Evolutionary conservation across 2,113 vertebrate species (phyloP).

Genomic region (Cyprinus carpio): DNA sequence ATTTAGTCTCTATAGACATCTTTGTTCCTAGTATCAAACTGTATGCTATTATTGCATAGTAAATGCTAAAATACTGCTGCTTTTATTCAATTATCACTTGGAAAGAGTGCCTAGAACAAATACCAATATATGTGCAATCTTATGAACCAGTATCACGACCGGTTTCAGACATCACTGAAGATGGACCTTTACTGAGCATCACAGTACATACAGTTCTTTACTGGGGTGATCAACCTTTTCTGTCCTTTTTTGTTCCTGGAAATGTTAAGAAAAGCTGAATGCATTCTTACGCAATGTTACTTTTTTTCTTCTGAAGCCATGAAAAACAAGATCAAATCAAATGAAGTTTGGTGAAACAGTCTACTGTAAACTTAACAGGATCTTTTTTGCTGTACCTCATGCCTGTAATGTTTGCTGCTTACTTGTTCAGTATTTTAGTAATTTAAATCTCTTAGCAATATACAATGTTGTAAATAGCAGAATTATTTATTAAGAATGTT

Average conservation of each 20-base stretch:
- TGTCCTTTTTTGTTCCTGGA: slow-evolving; percentile 42
- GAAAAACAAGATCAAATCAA: slow-evolving; percentile 68
- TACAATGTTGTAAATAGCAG: slow-evolving; percentile 97
- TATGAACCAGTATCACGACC: slow-evolving; percentile 26
- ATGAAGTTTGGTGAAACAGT: slow-evolving; percentile 82
- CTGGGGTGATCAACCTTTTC: neutral
- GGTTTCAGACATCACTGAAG: slow-evolving; percentile 30
- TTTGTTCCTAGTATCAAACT: slow-evolving; percentile 46
- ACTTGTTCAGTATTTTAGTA: slow-evolving; percentile 88
- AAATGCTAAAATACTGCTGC: slow-evolving; percentile 71
- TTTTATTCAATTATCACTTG: slow-evolving; percentile 62
- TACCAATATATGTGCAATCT: slow-evolving; percentile 45
- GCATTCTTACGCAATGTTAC: neutral
- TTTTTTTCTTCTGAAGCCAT: slow-evolving; percentile 69
- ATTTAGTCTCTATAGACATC: slow-evolving; percentile 45
- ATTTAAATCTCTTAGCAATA: slow-evolving; percentile 89
- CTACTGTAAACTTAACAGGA: slow-evolving; percentile 89
- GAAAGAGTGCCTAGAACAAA: slow-evolving; percentile 56
- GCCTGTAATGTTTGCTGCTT: slow-evolving; percentile 98
- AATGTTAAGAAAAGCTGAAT: neutral
- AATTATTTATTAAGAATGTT: slow-evolving; percentile 99
- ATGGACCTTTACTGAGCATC: slow-evolving; percentile 16
- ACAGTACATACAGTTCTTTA: neutral
- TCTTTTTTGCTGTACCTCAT: slow-evolving; percentile 94
- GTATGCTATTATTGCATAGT: slow-evolving; percentile 67